These are phyloP conservation scores for Synchiropus splendidus DNA, from an alignment of 2,113 vertebrate species.

Conservation along the genomic window DNA sequence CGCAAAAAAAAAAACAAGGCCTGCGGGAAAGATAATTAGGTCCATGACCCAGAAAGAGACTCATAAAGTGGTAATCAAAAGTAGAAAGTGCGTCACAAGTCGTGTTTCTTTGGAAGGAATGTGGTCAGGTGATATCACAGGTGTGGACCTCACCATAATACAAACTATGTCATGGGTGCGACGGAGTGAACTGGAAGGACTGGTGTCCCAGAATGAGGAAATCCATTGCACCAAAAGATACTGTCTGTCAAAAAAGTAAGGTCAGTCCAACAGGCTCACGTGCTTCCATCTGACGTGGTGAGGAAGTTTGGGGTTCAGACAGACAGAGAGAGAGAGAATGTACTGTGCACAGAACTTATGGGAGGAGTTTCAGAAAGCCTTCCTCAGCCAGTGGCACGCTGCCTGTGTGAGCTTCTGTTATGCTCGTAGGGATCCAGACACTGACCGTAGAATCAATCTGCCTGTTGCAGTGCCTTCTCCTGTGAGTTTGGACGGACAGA, in stretches of 20 bases:
- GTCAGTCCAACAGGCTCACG: background rate
- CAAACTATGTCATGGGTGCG: conserved; percentile 5
- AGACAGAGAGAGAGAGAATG: background rate
- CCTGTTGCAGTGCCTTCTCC: conserved; percentile 7
- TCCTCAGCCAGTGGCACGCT: conserved; percentile 42
- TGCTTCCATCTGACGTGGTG: conserved; percentile 2
- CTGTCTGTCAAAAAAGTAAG: background rate
- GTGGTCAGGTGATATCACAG: conserved; percentile 12
- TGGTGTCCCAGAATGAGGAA: conserved; percentile 43
- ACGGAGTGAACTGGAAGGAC: conserved; percentile 34
- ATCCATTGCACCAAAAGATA: background rate
- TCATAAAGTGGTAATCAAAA: too few species aligned
- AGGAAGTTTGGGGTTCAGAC: background rate
- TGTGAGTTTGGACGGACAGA: conserved; percentile 4
- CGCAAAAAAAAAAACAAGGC: background rate
- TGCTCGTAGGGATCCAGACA: conserved; percentile 6
- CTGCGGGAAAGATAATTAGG: background rate
- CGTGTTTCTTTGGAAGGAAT: conserved; percentile 13
- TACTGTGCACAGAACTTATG: conserved; percentile 18
- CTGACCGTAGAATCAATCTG: conserved; percentile 6
- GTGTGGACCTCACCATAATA: conserved; percentile 7
- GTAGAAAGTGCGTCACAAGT: too few species aligned
- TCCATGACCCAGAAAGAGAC: too few species aligned
- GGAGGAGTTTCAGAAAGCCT: conserved; percentile 51
- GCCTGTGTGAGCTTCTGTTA: conserved; percentile 17